Evolutionary conservation across 2,888 invertebrate genomes (phyloP).

Genomic region (Melinaea menophilus): DNA sequence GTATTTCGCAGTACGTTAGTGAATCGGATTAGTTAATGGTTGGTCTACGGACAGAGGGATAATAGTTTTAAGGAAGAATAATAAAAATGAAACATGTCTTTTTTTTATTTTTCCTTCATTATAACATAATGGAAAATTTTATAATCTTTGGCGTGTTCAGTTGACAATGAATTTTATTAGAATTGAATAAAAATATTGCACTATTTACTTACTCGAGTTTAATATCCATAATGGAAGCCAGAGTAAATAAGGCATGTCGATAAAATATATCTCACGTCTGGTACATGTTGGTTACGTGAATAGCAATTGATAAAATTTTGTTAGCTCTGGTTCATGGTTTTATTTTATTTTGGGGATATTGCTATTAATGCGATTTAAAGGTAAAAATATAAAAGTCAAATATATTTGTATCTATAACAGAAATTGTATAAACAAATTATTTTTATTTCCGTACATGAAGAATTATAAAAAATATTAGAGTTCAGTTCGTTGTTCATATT

Average conservation of each 20-base stretch:
- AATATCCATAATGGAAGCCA: not conserved
- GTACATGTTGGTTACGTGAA: slow-evolving; percentile 28
- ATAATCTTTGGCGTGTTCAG: no score
- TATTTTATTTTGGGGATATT: slow-evolving; percentile 2
- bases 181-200: no score
- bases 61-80: slow-evolving; percentile 13
- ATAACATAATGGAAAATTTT: not conserved
- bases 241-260: slow-evolving; percentile 28
- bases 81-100: slow-evolving; percentile 7
- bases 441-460: no score
- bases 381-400: no score
- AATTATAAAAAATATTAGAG: no score
- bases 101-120: not conserved
- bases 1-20: slow-evolving; percentile 22
- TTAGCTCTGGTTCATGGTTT: no score
- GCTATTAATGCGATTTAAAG: slow-evolving; percentile 1
- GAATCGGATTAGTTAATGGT: slow-evolving; percentile 40
- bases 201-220: no score
- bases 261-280: slow-evolving; percentile 31
- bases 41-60: slow-evolving; percentile 20
- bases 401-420: no score
- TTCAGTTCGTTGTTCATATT: not conserved
- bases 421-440: no score
- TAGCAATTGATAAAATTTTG: slow-evolving; percentile 13
- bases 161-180: no score